A percentile compares a stretch with the other conserved stretches of the same genome.
Evolutionary conservation across 2,113 vertebrate species (phyloP).

Genomic region (Romanogobio albipinnatus): DNA sequence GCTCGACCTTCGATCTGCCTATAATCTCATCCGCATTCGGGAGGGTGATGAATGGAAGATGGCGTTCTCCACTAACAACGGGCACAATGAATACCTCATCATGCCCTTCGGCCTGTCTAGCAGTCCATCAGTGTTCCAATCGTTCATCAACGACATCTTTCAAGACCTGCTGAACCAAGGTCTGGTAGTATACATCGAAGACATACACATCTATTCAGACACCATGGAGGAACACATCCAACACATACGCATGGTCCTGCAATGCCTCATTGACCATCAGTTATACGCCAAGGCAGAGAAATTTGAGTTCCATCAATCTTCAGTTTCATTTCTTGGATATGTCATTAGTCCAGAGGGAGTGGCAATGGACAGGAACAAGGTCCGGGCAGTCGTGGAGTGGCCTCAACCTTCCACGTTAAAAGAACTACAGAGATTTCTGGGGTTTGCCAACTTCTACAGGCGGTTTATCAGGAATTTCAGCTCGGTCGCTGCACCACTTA

Average conservation of each 20-base stretch:
- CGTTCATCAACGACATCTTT: neutral
- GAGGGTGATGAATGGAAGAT: too few relatives aligned
- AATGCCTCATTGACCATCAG: neutral
- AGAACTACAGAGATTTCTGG: too few relatives aligned
- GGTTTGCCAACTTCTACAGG: too few relatives aligned
- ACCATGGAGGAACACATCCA: too few relatives aligned
- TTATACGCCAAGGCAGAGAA: neutral
- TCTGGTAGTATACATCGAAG: neutral
- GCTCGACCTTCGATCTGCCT: neutral
- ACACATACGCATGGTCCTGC: accelerated
- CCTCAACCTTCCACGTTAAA: too few relatives aligned
- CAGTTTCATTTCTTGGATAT: too few relatives aligned
- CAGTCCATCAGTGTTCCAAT: neutral
- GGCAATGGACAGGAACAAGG: too few relatives aligned
- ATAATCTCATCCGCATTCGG: neutral
- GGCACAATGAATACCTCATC: too few relatives aligned
- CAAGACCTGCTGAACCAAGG: neutral
- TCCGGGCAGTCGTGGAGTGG: too few relatives aligned
- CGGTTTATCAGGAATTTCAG: too few relatives aligned
- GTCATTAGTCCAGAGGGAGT: too few relatives aligned
- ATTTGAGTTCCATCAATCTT: too few relatives aligned
- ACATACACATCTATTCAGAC: neutral
- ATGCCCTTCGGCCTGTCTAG: neutral
- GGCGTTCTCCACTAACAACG: neutral
- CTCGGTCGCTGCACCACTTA: neutral